Evolutionary conservation across 1,140 invertebrate genomes (phyloP), one percentile per base, ranked within the genome.

Genomic region (Zaprionus taronus): DNA sequence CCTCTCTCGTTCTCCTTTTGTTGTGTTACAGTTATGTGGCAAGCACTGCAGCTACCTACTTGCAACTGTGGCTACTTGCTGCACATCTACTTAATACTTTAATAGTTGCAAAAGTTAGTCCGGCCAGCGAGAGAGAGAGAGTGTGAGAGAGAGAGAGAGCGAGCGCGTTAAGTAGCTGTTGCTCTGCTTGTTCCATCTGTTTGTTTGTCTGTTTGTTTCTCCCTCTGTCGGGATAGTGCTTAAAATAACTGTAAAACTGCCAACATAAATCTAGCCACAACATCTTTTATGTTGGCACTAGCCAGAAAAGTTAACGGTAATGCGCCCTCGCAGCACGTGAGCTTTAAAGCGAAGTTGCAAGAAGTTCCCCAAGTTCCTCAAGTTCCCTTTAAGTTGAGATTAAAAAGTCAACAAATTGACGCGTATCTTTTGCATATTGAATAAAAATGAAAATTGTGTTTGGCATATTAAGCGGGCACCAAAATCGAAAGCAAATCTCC

Each of bases 191-290:
- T 64, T 61, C 58, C 38, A 72, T 65, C 64, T 72, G 72, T 73
- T 79, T 66, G 63, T 68, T 61, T 61, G 44, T 17, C 22, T 76
- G 4, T 49, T 14, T 44, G 5, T 55, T n/a, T 51, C 53, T 69
- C 15, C 26, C n/a, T 44, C 17, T 49, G 53, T 61, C n/a, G 41
- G 41, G 6, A 17, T 68, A 74, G 76, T 89, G 76, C 85, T 90
- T 90, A 80, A 89, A 89, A 85, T 85, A 80, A 83, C 86, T 91
- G 82, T 86, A 91, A 91, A 91, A 91, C 73, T 91, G 86, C 79
- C 87, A 91, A 87, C 86, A 91, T 91, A 91, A 91, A 91, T 91
- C 87, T 86, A 79, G 82, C 82, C 86, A 84, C 86, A 91, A 86
- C 87, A 91, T 91, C 81, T 72, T 91, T 89, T 81, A 89, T 78